A percentile compares a stretch with the other conserved stretches of the same genome.
phyloP scores from a whole-genome alignment of 2,113 vertebrate genomes.

The Columba janthina region DNA sequence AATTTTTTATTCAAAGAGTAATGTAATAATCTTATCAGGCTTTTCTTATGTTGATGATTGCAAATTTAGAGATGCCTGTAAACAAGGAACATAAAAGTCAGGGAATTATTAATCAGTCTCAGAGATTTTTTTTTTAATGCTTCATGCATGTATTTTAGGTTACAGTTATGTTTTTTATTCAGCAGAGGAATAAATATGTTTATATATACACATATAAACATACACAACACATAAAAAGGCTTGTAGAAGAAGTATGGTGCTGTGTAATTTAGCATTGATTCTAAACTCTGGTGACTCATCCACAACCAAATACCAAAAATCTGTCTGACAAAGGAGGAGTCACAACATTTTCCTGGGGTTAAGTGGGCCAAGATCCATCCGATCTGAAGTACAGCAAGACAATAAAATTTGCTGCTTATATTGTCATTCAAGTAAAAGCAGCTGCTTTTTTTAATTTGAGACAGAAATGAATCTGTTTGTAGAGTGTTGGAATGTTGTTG shows the following conservation, averaged over 20 bases:
- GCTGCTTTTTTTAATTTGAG: not conserved
- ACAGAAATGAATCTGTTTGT: not conserved
- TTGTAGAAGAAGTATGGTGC: not conserved
- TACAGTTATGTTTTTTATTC: not conserved
- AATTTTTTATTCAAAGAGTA: slow-evolving; percentile 35
- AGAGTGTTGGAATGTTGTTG: not conserved
- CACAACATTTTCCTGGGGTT: not conserved
- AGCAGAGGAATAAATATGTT: not conserved
- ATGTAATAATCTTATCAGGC: slow-evolving; percentile 24
- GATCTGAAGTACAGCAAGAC: not conserved
- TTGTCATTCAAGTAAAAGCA: not conserved
- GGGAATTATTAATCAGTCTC: not conserved
- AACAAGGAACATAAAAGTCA: not conserved
- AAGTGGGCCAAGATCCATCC: not conserved
- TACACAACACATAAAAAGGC: not conserved
- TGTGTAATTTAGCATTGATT: not conserved
- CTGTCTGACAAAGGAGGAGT: not conserved
- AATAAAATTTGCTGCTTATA: not conserved
- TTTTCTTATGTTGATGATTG: not conserved
- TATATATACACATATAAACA: not conserved
- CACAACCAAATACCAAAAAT: not conserved
- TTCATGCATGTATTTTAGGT: not conserved
- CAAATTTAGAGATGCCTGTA: not conserved
- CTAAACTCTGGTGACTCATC: not conserved
- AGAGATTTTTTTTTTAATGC: not conserved